Evolutionary conservation across 2,888 invertebrate species (phyloP).

Genomic region (Uropetala carovei): DNA sequence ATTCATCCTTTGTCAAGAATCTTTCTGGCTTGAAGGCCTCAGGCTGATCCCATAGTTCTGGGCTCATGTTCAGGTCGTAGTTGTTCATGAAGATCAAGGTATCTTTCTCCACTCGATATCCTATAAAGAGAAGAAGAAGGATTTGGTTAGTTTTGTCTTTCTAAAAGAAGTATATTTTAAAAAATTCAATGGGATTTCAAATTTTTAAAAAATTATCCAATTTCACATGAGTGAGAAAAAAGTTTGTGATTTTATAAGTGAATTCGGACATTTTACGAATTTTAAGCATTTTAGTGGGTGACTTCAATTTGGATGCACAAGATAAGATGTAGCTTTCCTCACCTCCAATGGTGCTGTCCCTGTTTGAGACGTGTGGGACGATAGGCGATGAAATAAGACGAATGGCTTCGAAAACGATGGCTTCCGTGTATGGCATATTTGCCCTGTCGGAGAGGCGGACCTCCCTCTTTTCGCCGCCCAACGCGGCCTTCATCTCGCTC

Average conservation of each 20-base stretch:
- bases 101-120: conserved; percentile 79
- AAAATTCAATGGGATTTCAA: not conserved
- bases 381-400: conserved; percentile 82
- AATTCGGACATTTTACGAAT: not conserved
- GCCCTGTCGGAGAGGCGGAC: conserved; percentile 75
- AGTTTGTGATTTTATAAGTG: not conserved
- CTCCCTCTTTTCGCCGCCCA: conserved; percentile 70
- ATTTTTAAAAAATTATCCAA: not conserved
- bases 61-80: conserved; percentile 81
- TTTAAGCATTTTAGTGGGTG: not conserved
- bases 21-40: conserved; percentile 80
- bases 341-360: conserved; percentile 81
- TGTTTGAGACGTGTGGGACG: conserved; percentile 82
- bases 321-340: conserved; percentile 70
- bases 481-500: conserved; percentile 76
- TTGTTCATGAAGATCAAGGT: conserved; percentile 83
- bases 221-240: not conserved
- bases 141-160: not conserved
- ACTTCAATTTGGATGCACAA: not conserved
- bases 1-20: conserved; percentile 76
- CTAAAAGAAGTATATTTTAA: not conserved
- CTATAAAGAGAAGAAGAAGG: conserved; percentile 72
- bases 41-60: conserved; percentile 80
- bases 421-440: conserved; percentile 80
- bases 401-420: conserved; percentile 80